Evolutionary conservation across 2,113 vertebrate genomes (phyloP).

Genomic region (Nyctibius bracteatus): DNA sequence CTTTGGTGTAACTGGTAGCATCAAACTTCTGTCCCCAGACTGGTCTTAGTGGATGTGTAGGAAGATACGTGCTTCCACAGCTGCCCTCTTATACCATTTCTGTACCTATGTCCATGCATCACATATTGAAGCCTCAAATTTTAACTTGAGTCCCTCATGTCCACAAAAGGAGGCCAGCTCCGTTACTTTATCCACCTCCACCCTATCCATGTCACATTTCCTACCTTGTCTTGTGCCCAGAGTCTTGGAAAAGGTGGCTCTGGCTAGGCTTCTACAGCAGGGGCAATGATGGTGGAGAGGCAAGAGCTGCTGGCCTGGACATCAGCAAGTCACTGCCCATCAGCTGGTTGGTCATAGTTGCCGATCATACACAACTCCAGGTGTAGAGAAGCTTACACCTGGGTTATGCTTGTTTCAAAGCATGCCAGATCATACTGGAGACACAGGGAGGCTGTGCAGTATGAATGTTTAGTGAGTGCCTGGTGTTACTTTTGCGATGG

Average conservation of each 20-base stretch:
- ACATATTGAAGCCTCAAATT: neutral
- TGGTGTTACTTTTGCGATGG: neutral
- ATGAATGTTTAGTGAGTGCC: neutral
- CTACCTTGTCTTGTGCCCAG: neutral
- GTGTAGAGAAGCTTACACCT: neutral
- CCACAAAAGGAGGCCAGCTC: neutral
- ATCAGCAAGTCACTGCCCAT: neutral
- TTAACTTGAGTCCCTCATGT: neutral
- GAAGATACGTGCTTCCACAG: neutral
- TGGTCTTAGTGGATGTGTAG: neutral
- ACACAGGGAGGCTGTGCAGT: neutral
- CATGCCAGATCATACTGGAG: neutral
- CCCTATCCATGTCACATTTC: neutral
- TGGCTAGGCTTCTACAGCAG: neutral
- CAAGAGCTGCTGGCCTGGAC: neutral
- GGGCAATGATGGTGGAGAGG: rapidly evolving
- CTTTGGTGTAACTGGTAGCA: neutral
- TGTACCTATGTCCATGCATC: neutral
- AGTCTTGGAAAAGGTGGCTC: neutral
- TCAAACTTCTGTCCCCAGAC: neutral
- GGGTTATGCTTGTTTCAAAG: neutral
- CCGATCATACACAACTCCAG: neutral
- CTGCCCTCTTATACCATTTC: neutral
- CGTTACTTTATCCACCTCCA: neutral
- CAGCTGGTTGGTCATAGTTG: neutral